Conservation (phyloP, 2,888 invertebrate genomes). For the Drosophila gaucha region DNA sequence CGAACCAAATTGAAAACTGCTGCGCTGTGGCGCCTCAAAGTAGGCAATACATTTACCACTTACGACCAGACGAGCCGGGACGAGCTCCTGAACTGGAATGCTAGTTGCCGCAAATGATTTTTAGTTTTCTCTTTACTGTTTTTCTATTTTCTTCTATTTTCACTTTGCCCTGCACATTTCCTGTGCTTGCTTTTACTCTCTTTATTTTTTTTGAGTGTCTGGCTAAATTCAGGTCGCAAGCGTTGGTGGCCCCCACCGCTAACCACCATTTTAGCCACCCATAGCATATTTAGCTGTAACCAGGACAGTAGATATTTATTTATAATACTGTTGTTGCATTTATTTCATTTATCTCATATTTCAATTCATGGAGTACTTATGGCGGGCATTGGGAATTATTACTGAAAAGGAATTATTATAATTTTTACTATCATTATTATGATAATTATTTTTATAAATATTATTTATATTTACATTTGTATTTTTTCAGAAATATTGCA, state of each 20-base stretch:
- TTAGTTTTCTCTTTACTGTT: slow-evolving; percentile 33
- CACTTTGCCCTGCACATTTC: slow-evolving; percentile 47
- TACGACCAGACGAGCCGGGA: slow-evolving; percentile 8
- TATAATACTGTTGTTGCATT: slow-evolving; percentile 25
- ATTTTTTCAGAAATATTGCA: too few relatives aligned
- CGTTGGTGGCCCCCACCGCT: slow-evolving; percentile 5
- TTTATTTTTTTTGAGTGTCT: slow-evolving; percentile 41
- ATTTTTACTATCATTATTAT: too few relatives aligned
- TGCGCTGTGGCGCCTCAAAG: slow-evolving; percentile 56
- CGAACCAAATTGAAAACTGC: slow-evolving; percentile 74
- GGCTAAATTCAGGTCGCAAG: slow-evolving; percentile 52
- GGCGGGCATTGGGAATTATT: too few relatives aligned
- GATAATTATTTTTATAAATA: too few relatives aligned
- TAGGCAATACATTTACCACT: slow-evolving; percentile 65
- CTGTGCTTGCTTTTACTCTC: slow-evolving; percentile 20
- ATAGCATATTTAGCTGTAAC: neutral
- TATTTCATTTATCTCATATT: slow-evolving; percentile 20
- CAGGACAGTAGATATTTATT: slow-evolving; percentile 23
- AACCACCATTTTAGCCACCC: neutral
- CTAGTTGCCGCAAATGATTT: slow-evolving; percentile 55
- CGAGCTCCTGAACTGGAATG: slow-evolving; percentile 11
- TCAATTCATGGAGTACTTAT: too few relatives aligned
- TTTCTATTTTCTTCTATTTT: slow-evolving; percentile 18
- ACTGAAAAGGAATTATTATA: too few relatives aligned
- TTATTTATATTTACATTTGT: too few relatives aligned